Base-by-base conservation (phyloP, 1,140 invertebrate species). In the Nebria ingens region DNA sequence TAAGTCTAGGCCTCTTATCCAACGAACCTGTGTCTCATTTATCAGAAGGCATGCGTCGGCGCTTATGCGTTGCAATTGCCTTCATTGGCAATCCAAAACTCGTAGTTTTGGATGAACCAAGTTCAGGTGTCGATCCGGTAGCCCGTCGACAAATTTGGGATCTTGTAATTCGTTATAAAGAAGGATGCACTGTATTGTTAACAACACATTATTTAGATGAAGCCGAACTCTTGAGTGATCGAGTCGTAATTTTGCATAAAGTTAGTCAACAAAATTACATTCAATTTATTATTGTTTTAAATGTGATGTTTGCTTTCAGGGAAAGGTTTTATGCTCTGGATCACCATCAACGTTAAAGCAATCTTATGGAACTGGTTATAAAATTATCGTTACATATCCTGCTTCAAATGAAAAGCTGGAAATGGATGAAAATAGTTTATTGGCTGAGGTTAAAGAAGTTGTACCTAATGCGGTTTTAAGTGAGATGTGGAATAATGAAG, bases 31-130 rank as follows among this genome's bases (percentile, higher is more conserved):
- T 77, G 2, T 64, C 65, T n/a, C 72, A 76, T 42, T 66, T 83
- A 21, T 84, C 82, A 0, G 82, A 81, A 6, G 82, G 82, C 3
- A 80, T 80, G 49, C 72, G 75, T 57, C 70, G 82, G 1, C 72
- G 82, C 3, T 65, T 84, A 9, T 82, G 80, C 61, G 81, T 84
- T 15, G 80, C 80, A 40, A 70, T 84, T 9, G 82, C 82, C 0
- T 83, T 97, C 59, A 80, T 97, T 11, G 89, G 87, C 15, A 80
- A 84, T 15, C 70, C 70, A 0, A 80, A 82, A 40, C 74, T 94
- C 1, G 82, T 93, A 6, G 87, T 94, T 57, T 72, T 97, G 55
- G 93, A 91, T 66, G 88, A 91, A 60, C 87, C 87, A 2, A 88
- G 86, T 4, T 83, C 84, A 51, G 86, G 87, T 1, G 86, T 91